These are phyloP conservation scores for Plutomurus gul DNA, from an alignment of 1,140 invertebrate species.

Conservation along the genomic window DNA sequence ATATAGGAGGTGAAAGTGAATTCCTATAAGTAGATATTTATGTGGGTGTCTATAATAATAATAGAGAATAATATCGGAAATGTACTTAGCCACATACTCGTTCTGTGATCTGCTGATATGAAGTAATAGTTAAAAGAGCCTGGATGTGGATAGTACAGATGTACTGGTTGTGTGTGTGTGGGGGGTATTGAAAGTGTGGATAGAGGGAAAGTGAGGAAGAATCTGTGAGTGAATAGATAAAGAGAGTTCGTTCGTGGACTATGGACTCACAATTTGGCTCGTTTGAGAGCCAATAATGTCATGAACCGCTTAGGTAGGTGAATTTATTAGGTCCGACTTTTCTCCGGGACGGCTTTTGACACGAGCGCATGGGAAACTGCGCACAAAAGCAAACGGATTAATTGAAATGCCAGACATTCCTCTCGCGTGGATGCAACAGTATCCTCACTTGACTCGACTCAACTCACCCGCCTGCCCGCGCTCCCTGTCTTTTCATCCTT, in stretches of 20 bases:
- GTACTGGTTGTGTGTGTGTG: no score
- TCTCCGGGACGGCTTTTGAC: conserved; percentile 40
- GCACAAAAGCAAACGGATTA: conserved; percentile 49
- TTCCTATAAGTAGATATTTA: no score
- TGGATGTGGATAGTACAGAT: no score
- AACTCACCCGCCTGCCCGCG: not conserved
- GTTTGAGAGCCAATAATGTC: conserved; percentile 52
- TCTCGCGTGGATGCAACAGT: conserved; percentile 43
- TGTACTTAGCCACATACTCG: no score
- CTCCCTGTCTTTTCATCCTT: not conserved
- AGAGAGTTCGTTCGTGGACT: not conserved
- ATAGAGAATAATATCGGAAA: no score
- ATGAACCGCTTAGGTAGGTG: conserved; percentile 50
- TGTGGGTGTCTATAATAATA: no score
- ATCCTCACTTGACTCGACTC: conserved; percentile 16
- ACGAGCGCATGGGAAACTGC: conserved; percentile 44
- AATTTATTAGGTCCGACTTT: conserved; percentile 50
- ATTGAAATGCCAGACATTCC: conserved; percentile 50
- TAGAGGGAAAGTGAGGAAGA: not conserved
- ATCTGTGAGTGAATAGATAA: not conserved
- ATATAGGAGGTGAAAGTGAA: no score
- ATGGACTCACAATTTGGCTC: conserved; percentile 4
- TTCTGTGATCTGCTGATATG: no score
- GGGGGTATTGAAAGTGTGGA: not conserved
- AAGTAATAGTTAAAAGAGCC: no score